Percentiles rank a stretch among this genome's conserved stretches.
These are phyloP conservation scores for Sitobion miscanthi DNA, from an alignment of 1,140 invertebrate genomes.

Conservation along the genomic window DNA sequence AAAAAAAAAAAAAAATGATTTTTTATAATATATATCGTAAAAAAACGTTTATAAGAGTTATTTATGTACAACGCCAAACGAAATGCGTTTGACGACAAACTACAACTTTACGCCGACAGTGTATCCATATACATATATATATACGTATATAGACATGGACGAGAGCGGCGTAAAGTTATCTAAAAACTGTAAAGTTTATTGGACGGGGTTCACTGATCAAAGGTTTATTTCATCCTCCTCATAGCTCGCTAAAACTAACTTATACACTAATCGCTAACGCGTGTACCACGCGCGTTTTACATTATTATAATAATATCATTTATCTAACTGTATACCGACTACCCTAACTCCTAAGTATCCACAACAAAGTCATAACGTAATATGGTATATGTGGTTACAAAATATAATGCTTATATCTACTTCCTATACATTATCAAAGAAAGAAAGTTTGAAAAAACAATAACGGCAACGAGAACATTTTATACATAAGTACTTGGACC, in stretches of 20 bases:
- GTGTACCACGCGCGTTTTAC: not conserved
- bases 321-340: not conserved
- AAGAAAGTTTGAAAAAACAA: not conserved
- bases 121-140: not conserved
- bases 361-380: not conserved
- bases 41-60: not conserved
- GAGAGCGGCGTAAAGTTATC: not conserved
- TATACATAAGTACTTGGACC: not conserved
- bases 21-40: not conserved
- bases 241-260: not conserved
- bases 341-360: not conserved
- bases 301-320: no score
- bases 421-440: not conserved
- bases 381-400: not conserved
- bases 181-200: slow-evolving; percentile 40
- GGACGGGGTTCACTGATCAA: slow-evolving; percentile 55
- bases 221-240: slow-evolving; percentile 40
- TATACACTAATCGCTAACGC: not conserved
- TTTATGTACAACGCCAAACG: not conserved
- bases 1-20: not conserved
- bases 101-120: not conserved
- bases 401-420: not conserved
- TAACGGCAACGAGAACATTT: not conserved
- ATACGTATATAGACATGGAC: not conserved
- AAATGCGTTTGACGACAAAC: not conserved